Base-by-base conservation (phyloP, 1,140 invertebrate genomes). In the Pogonus chalceus region DNA sequence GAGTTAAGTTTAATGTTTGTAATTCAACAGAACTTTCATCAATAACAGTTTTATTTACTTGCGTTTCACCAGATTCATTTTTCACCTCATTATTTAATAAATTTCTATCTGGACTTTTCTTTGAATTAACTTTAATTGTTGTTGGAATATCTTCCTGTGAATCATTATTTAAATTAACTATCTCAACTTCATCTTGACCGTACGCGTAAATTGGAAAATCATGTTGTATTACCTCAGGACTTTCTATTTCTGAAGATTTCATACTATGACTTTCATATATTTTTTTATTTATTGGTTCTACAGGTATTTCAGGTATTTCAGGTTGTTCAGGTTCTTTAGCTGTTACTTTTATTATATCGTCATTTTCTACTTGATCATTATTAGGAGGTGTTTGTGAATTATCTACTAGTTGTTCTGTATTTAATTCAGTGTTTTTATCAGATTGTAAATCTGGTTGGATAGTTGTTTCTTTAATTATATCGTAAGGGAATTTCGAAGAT, bases 161-260 rank as follows among this genome's bases (percentile, higher is more conserved):
- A n/a, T 66, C 59, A n/a, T 63, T 58, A 20, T 66, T 58, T 4
- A 79, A 54, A 46, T 72, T 69, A 3, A 79, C 61, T 12, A 79
- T 76, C 49, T 78, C 72, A 0, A 78, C 60, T 52, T 67, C 65
- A 21, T 76, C 72, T 1, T 67, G 65, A 18, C 60, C 59, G 35
- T 69, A 65, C 10, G 62, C 48, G 14, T 56, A 58, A 18, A 60
- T 24, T 23, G 66, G 63, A 37, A 61, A 68, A 53, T 68, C 66
- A 35, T 62, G 59, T 2, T 66, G 67, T 3, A 62, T 53, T 22
- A 69, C 64, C 47, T 71, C 64, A 2, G 16, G 60, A 57, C 9
- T 58, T 57, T 55, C 35, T 10, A 22, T 37, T 7, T 55, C 35
- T 26, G 50, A 43, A 24, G 48, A 31, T 20, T 52, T 51, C 20